These are phyloP conservation scores for Enteromius mattozi DNA, from an alignment of 2,797 vertebrate genomes.

Conservation along the genomic window DNA sequence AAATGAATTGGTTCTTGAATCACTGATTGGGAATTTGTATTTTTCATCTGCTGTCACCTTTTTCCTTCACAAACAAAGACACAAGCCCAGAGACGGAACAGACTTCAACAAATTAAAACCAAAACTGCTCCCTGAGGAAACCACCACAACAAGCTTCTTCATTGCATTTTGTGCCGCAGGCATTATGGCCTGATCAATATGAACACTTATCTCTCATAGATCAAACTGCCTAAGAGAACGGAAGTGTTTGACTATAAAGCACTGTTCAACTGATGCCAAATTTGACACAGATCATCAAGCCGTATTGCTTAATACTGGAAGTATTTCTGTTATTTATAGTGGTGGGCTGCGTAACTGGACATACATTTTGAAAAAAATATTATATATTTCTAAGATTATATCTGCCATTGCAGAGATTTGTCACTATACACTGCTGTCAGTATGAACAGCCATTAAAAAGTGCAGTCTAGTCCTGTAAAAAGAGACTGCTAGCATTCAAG, in stretches of 20 bases:
- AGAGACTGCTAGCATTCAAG: not conserved
- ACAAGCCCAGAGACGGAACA: not conserved
- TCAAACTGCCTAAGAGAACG: not conserved
- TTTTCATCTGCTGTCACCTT: not conserved
- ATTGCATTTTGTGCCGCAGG: slow-evolving; percentile 29
- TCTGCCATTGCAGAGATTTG: not conserved
- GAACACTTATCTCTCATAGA: slow-evolving; percentile 22
- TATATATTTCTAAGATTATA: not conserved
- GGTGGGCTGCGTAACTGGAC: not conserved
- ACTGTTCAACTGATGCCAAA: not conserved
- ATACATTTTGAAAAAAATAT: not conserved
- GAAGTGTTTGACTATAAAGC: slow-evolving; percentile 12
- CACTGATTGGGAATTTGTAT: slow-evolving; percentile 12
- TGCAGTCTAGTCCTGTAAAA: not conserved
- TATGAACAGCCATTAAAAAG: not conserved
- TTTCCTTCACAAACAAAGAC: not conserved
- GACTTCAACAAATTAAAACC: not conserved
- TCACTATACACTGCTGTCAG: not conserved
- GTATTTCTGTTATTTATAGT: not conserved
- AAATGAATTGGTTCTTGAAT: not conserved
- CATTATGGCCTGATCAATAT: slow-evolving; percentile 36
- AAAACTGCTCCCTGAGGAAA: slow-evolving; percentile 5
- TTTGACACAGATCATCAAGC: not conserved
- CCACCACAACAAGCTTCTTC: slow-evolving; percentile 7
- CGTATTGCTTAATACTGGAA: not conserved